A percentile compares a stretch with the other conserved stretches of the same genome.
phyloP scores from a whole-genome alignment of 2,113 vertebrate species.

The Chionodraco myersi region DNA sequence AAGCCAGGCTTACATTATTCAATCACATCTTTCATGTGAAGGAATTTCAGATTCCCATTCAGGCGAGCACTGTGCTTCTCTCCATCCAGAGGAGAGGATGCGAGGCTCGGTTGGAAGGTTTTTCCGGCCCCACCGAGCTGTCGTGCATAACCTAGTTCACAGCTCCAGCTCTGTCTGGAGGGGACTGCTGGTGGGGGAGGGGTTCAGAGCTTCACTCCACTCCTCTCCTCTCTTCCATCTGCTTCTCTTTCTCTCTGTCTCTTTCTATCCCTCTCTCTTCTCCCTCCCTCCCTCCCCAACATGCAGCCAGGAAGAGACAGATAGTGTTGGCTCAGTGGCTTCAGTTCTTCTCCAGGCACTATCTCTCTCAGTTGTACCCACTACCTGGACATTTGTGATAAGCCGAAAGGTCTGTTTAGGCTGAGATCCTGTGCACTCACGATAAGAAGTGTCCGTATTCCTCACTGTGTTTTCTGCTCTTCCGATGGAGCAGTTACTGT shows the following conservation, averaged over 20 bases:
- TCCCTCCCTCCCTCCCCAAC: slow-evolving; percentile 16
- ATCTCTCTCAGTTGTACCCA: slow-evolving; percentile 52
- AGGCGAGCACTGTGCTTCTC: slow-evolving; percentile 27
- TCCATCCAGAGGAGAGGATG: slow-evolving; percentile 30
- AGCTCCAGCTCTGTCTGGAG: slow-evolving; percentile 69
- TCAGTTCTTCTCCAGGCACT: slow-evolving; percentile 60
- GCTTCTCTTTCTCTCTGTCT: slow-evolving; percentile 9
- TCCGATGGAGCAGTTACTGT: slow-evolving; percentile 12
- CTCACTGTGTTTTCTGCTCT: slow-evolving; percentile 19
- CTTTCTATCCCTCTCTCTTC: neutral
- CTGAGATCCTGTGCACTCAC: slow-evolving; percentile 55
- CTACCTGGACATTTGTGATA: slow-evolving; percentile 75
- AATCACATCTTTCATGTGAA: slow-evolving; percentile 53
- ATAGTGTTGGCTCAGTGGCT: slow-evolving; percentile 65
- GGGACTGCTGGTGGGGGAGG: slow-evolving; percentile 63
- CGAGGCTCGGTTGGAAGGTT: slow-evolving; percentile 28
- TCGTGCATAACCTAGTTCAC: slow-evolving; percentile 77
- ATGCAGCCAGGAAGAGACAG: slow-evolving; percentile 49
- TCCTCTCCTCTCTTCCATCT: slow-evolving; percentile 14
- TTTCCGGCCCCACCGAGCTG: slow-evolving; percentile 61
- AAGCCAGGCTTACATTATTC: slow-evolving; percentile 64
- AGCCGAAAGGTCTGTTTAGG: slow-evolving; percentile 54
- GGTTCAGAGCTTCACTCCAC: slow-evolving; percentile 38
- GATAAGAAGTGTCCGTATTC: slow-evolving; percentile 69
- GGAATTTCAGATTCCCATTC: slow-evolving; percentile 38